Evolutionary conservation across 2,113 vertebrate genomes (phyloP).

Genomic region (Spea multiplicata): DNA sequence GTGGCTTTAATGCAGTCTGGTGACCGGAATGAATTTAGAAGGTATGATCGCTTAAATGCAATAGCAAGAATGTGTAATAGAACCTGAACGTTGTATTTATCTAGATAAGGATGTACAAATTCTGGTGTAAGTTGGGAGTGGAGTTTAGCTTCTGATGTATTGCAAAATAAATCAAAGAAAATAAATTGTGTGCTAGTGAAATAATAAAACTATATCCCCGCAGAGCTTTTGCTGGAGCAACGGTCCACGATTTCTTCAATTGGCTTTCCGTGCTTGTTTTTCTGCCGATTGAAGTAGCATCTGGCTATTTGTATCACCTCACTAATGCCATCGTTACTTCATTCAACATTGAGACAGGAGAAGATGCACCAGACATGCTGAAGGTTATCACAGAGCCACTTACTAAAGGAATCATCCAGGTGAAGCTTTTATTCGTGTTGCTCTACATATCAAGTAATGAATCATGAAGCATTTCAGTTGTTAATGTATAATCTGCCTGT

Average conservation of each 20-base stretch:
- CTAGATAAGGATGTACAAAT: too few relatives aligned
- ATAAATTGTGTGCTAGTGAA: not conserved
- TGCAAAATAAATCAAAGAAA: too few relatives aligned
- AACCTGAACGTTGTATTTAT: too few relatives aligned
- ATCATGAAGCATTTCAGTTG: not conserved
- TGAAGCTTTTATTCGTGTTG: slow-evolving; percentile 51
- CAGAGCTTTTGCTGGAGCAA: slow-evolving; percentile 93
- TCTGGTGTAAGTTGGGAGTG: too few relatives aligned
- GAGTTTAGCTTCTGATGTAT: too few relatives aligned
- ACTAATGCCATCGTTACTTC: slow-evolving; percentile 74
- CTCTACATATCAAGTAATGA: not conserved
- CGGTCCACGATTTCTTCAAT: slow-evolving; percentile 96
- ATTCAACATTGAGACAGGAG: slow-evolving; percentile 81
- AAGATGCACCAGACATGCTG: slow-evolving; percentile 84
- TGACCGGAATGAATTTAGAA: slow-evolving; percentile 90
- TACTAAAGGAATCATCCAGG: slow-evolving; percentile 89
- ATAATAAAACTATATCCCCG: not conserved
- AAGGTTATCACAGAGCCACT: slow-evolving; percentile 95
- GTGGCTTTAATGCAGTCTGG: slow-evolving; percentile 94
- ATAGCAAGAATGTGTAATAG: too few relatives aligned
- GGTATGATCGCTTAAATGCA: slow-evolving; percentile 63
- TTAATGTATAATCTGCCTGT: not conserved
- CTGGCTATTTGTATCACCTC: slow-evolving; percentile 79
- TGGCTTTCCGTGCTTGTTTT: slow-evolving; percentile 89
- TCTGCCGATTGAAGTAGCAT: slow-evolving; percentile 80